Percentiles rank a stretch among this genome's conserved stretches.
Evolutionary conservation across 2,113 vertebrate genomes (phyloP).

Genomic region (Scolopax mira): DNA sequence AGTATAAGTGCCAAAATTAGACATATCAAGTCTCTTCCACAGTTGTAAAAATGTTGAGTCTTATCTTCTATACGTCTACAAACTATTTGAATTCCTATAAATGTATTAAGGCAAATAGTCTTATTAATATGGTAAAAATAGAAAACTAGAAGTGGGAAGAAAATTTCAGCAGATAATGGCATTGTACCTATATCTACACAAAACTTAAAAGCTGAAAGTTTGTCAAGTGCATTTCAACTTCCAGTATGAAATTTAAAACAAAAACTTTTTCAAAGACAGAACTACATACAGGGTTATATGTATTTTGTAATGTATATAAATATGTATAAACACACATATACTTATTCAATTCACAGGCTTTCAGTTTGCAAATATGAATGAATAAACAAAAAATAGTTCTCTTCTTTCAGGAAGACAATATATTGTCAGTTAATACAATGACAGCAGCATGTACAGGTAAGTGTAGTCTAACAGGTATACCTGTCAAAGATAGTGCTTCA

Average conservation of each 20-base stretch:
- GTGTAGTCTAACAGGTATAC: not conserved
- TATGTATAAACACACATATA: too few relatives aligned
- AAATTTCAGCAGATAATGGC: not conserved
- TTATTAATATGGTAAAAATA: not conserved
- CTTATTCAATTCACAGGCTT: not conserved
- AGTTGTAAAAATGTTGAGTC: not conserved
- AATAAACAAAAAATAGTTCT: not conserved
- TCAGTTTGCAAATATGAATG: not conserved
- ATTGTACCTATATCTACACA: not conserved
- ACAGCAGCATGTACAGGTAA: not conserved
- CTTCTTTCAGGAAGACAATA: not conserved
- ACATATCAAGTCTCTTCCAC: not conserved
- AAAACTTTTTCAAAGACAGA: not conserved
- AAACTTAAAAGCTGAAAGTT: not conserved
- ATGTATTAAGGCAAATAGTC: not conserved
- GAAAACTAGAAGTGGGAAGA: not conserved
- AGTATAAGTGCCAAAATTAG: not conserved
- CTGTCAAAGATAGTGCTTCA: not conserved
- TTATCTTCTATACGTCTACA: not conserved
- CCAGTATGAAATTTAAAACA: not conserved
- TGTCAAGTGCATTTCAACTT: not conserved
- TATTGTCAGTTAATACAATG: not conserved
- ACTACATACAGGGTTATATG: rapidly evolving
- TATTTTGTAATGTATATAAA: not conserved
- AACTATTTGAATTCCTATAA: not conserved